These are phyloP conservation scores for Gymnoscopelus braueri DNA, from an alignment of 2,797 vertebrate genomes.

Conservation along the genomic window DNA sequence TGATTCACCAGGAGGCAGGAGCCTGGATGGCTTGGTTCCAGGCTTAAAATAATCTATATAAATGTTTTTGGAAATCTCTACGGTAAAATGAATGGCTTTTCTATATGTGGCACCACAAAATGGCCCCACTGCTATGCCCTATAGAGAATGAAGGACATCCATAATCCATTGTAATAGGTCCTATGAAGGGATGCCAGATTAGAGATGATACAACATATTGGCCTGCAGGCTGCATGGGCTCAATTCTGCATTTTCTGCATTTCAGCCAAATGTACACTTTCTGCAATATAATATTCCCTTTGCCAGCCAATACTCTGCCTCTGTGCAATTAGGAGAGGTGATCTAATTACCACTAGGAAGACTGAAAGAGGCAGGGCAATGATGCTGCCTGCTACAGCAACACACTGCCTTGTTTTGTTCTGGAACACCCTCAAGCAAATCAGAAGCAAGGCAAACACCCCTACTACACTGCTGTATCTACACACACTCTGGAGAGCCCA, in stretches of 20 bases:
- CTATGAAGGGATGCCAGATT: constrained; percentile 17
- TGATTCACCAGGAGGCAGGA: no score
- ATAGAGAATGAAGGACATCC: constrained; percentile 11
- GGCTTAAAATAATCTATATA: background rate
- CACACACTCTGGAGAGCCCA: background rate
- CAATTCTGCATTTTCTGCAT: constrained; percentile 34
- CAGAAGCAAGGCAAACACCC: background rate
- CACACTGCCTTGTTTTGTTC: constrained; percentile 15
- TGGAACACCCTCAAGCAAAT: constrained; percentile 9
- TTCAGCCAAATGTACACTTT: constrained; percentile 38
- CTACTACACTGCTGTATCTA: no score
- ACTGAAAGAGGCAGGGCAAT: constrained; percentile 29
- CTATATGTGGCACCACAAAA: no score
- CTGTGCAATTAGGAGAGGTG: constrained; percentile 21
- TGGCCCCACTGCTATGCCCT: no score
- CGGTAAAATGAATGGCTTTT: no score
- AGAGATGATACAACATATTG: constrained; percentile 4
- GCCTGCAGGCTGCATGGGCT: background rate
- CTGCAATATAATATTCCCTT: constrained; percentile 50
- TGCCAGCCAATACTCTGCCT: constrained; percentile 35
- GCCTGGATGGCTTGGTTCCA: no score
- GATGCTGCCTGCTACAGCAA: constrained; percentile 27
- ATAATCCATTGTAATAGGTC: constrained; percentile 21
- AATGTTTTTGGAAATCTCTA: constrained; percentile 1
- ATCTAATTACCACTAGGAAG: constrained; percentile 42